These are phyloP conservation scores for Drosophila neonasuta DNA, from an alignment of 2,888 invertebrate genomes.

Conservation along the genomic window DNA sequence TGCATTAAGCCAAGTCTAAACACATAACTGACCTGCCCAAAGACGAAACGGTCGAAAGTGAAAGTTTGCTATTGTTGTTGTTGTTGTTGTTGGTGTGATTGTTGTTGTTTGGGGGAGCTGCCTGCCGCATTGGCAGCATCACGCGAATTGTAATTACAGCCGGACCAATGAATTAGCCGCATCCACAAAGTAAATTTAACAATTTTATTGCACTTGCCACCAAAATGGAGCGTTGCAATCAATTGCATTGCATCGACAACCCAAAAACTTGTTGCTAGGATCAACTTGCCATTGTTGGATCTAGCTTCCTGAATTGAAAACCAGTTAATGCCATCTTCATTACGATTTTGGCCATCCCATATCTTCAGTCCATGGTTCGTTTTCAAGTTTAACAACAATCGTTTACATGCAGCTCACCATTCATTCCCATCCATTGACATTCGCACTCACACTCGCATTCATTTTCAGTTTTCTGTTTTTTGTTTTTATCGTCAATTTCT, in stretches of 20 bases:
- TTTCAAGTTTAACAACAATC: conserved; percentile 55
- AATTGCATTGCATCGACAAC: conserved; percentile 44
- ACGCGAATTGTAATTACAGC: conserved; percentile 39
- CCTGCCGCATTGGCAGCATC: conserved; percentile 69
- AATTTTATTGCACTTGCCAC: conserved; percentile 53
- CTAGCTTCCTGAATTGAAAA: conserved; percentile 47
- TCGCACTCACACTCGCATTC: conserved; percentile 11
- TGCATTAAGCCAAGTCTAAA: conserved; percentile 35
- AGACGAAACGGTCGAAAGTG: conserved; percentile 61
- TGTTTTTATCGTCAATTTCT: conserved; percentile 48
- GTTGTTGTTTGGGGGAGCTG: conserved; percentile 51
- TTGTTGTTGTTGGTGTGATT: neutral
- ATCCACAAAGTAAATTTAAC: conserved; percentile 55
- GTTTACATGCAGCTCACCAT: conserved; percentile 8
- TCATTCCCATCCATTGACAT: neutral
- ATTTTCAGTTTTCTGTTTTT: conserved; percentile 9
- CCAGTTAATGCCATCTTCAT: conserved; percentile 31
- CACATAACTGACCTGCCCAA: conserved; percentile 71
- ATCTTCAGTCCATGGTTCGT: conserved; percentile 2
- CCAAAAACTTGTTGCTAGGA: conserved; percentile 46
- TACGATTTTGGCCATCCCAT: conserved; percentile 1
- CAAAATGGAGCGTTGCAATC: conserved; percentile 47
- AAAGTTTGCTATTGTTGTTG: conserved; percentile 51
- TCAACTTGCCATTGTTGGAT: conserved; percentile 40
- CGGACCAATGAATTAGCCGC: conserved; percentile 55